Conservation (phyloP, 35 echinoderm and acorn worm species). For the Chiridota heheva region DNA sequence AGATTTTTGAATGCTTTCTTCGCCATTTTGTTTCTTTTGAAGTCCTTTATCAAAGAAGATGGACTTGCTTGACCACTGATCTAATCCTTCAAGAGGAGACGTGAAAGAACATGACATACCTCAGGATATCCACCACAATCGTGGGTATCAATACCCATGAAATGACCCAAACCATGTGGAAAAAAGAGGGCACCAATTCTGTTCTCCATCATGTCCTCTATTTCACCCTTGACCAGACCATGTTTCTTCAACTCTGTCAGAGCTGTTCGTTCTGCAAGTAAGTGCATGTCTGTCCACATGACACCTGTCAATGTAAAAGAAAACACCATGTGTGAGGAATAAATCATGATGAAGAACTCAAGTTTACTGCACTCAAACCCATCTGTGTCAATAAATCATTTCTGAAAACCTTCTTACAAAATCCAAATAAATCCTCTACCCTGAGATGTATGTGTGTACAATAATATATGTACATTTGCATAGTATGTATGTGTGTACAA, state of each 20-base stretch:
- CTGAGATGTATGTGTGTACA: too few relatives aligned
- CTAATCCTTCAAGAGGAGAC: not conserved
- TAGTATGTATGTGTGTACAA: too few relatives aligned
- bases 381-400: too few relatives aligned
- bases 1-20: too few relatives aligned
- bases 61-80: too few relatives aligned
- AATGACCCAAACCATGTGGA: constrained; percentile 93
- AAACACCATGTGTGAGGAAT: not conserved
- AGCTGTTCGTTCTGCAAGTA: constrained; percentile 59
- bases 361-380: not conserved
- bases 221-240: constrained; percentile 77
- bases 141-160: constrained; percentile 92
- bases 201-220: constrained; percentile 77
- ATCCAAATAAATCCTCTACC: too few relatives aligned
- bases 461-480: too few relatives aligned
- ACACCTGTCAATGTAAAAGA: constrained; percentile 51
- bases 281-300: constrained; percentile 89
- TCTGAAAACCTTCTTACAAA: too few relatives aligned
- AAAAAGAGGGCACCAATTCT: constrained; percentile 83
- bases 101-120: too few relatives aligned
- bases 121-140: constrained; percentile 94
- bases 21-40: too few relatives aligned
- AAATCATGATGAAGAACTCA: not conserved
- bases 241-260: constrained; percentile 53
- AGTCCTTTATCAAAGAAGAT: too few relatives aligned